A percentile compares a stretch with the other conserved stretches of the same genome.
Evolutionary conservation across 2,113 vertebrate species (phyloP).

Genomic region (Delphinapterus leucas): DNA sequence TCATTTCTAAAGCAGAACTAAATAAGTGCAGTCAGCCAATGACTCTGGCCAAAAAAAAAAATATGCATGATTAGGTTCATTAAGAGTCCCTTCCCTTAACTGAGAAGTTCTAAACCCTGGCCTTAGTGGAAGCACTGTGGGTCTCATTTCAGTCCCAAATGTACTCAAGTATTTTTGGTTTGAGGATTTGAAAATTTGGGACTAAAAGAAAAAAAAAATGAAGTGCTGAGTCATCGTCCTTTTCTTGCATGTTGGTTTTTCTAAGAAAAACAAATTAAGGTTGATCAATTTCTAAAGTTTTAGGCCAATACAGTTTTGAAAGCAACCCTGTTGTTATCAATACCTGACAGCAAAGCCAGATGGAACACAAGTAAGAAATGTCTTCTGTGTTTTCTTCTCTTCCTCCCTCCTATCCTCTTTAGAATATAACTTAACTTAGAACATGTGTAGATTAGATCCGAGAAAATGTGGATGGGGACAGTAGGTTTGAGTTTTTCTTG

Average conservation of each 20-base stretch:
- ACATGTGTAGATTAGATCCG: not conserved
- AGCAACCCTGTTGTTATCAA: not conserved
- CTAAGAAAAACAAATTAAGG: not conserved
- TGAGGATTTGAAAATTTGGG: not conserved
- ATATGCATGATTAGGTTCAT: not conserved
- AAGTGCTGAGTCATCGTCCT: not conserved
- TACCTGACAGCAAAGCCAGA: not conserved
- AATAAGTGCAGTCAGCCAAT: conserved; percentile 16
- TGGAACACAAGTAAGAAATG: not conserved
- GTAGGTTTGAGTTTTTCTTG: not conserved
- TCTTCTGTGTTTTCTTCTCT: not conserved
- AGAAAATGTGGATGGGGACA: not conserved
- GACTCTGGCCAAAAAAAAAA: conserved; percentile 5
- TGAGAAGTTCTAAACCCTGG: not conserved
- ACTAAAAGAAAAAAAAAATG: not conserved
- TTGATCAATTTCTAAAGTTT: not conserved
- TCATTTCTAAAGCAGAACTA: conserved; percentile 65
- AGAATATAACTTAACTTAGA: not conserved
- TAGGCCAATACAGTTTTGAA: not conserved
- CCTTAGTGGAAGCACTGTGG: not conserved
- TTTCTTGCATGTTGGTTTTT: conserved; percentile 17
- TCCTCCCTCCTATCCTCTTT: not conserved
- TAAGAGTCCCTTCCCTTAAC: conserved; percentile 1
- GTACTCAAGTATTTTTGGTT: not conserved
- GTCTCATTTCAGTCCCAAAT: not conserved